phyloP scores from a whole-genome alignment of 2,888 invertebrate genomes.

The Muscina levida region DNA sequence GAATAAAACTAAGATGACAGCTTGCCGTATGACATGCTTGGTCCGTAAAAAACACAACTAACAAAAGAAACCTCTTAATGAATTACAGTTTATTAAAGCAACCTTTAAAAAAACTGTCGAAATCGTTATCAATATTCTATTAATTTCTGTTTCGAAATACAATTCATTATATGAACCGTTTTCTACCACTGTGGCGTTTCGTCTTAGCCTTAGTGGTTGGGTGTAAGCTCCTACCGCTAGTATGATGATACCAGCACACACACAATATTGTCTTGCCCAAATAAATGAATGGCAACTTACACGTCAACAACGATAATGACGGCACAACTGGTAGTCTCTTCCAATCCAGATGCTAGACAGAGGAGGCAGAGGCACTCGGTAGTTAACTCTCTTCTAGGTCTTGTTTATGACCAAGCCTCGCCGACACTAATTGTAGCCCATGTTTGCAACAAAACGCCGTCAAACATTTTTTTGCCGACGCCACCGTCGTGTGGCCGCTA shows the following conservation, averaged over 20 bases:
- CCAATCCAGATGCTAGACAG: not conserved
- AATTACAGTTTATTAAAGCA: too few species aligned
- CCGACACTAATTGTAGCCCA: conserved; percentile 60
- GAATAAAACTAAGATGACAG: too few species aligned
- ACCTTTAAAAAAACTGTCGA: too few species aligned
- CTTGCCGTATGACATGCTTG: too few species aligned
- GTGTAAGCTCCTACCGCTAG: too few species aligned
- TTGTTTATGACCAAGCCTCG: conserved; percentile 57
- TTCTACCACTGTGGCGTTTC: too few species aligned
- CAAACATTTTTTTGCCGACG: conserved; percentile 55
- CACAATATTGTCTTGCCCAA: conserved; percentile 59
- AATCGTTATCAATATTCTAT: too few species aligned
- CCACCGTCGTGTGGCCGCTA: conserved; percentile 5
- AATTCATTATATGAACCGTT: too few species aligned
- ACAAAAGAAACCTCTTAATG: too few species aligned
- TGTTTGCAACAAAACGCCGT: conserved; percentile 58
- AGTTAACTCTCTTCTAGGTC: conserved; percentile 66
- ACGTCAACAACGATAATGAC: conserved; percentile 54
- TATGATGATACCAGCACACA: conserved; percentile 68
- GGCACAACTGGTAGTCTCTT: conserved; percentile 34
- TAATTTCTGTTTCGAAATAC: too few species aligned
- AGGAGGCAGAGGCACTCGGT: not conserved
- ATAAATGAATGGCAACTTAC: conserved; percentile 52
- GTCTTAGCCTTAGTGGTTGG: too few species aligned
- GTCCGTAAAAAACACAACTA: too few species aligned